phyloP scores from a whole-genome alignment of 2,797 vertebrate genomes.

The Nyctibius grandis region DNA sequence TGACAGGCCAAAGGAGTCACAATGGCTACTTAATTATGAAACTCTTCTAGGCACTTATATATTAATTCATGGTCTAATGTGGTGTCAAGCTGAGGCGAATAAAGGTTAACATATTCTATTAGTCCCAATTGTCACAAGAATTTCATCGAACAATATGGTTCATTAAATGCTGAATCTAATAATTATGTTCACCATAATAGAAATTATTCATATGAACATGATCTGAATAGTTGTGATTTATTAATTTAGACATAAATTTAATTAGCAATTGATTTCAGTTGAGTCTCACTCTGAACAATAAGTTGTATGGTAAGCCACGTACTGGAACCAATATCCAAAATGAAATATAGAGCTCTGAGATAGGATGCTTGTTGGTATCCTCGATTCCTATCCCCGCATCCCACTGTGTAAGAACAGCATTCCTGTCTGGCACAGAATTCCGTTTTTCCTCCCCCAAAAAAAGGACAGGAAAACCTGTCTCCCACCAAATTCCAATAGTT shows the following conservation, averaged over 20 bases:
- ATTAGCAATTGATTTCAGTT: conserved; percentile 74
- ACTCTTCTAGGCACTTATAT: conserved; percentile 65
- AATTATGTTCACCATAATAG: conserved; percentile 72
- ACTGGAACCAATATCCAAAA: conserved; percentile 15
- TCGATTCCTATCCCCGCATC: neutral
- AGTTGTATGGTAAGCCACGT: conserved; percentile 48
- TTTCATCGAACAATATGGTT: conserved; percentile 73
- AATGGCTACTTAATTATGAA: conserved; percentile 70
- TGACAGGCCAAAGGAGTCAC: conserved; percentile 53
- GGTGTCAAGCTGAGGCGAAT: conserved; percentile 67
- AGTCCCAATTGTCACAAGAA: conserved; percentile 76
- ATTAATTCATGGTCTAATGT: conserved; percentile 72
- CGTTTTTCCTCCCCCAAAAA: fast-evolving
- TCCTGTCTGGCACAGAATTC: neutral
- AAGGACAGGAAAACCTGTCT: fast-evolving
- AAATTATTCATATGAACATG: conserved; percentile 73
- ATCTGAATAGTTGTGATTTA: conserved; percentile 75
- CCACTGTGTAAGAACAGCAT: neutral
- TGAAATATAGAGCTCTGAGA: neutral
- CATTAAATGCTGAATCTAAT: conserved; percentile 74
- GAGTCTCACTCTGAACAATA: conserved; percentile 60
- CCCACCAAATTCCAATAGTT: neutral
- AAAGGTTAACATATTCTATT: conserved; percentile 81
- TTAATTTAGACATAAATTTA: conserved; percentile 77
- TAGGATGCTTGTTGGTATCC: neutral